Percentiles rank a stretch among this genome's conserved stretches.
phyloP scores from a whole-genome alignment of 1,140 invertebrate species.

The Lutraria rhynchaena region DNA sequence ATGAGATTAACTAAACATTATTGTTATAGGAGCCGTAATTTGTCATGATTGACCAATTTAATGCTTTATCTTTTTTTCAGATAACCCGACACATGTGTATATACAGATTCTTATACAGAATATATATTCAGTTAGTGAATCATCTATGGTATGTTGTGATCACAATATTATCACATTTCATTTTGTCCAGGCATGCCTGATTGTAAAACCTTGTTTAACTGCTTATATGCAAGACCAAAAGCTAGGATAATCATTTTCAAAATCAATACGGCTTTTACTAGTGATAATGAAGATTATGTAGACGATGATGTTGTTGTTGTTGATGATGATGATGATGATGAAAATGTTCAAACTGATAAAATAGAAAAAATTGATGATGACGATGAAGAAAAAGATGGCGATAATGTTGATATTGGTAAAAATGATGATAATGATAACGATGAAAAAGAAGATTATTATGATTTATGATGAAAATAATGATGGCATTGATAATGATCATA shows the following conservation, averaged over 20 bases:
- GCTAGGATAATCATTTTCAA: neutral
- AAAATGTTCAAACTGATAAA: neutral
- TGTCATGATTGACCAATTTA: too few relatives aligned
- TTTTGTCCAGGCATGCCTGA: neutral
- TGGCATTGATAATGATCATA: too few relatives aligned
- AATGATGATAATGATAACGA: too few relatives aligned
- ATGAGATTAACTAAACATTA: too few relatives aligned
- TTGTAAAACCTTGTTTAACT: neutral
- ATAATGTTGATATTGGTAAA: neutral
- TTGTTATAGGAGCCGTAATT: too few relatives aligned
- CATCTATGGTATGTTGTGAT: slow-evolving; percentile 56
- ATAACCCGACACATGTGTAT: slow-evolving; percentile 56
- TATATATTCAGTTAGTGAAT: slow-evolving; percentile 64
- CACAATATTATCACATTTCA: neutral
- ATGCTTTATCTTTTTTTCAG: slow-evolving; percentile 49
- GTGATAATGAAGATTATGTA: too few relatives aligned
- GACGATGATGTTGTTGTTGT: neutral
- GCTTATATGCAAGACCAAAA: neutral
- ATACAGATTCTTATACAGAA: slow-evolving; percentile 64
- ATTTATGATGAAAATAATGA: too few relatives aligned
- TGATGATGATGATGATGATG: neutral
- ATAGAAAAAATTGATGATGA: neutral
- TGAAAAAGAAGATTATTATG: too few relatives aligned
- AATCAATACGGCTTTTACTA: neutral
- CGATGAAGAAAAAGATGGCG: neutral